phyloP scores from a whole-genome alignment of 2,888 invertebrate genomes.

The Lasioglossum morio region DNA sequence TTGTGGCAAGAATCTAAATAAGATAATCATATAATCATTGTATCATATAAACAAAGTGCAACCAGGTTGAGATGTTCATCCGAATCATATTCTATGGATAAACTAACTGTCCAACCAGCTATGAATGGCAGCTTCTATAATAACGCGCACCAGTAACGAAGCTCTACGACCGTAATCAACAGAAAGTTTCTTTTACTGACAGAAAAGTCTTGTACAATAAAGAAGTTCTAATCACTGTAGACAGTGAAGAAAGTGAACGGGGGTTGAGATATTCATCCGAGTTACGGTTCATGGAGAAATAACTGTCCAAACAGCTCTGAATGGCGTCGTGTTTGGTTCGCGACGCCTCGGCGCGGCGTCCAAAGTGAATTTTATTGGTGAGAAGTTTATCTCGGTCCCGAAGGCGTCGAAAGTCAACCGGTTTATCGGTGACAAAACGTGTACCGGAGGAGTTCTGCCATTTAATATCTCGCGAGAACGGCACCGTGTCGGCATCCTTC shows the following conservation, averaged over 20 bases:
- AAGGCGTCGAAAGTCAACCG: constrained; percentile 40
- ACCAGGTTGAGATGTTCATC: too few species aligned
- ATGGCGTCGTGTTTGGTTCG: background rate
- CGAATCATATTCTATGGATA: too few species aligned
- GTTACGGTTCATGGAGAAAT: background rate
- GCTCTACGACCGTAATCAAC: too few species aligned
- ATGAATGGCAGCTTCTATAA: too few species aligned
- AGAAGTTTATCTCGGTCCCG: constrained; percentile 38
- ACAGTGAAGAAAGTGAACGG: background rate
- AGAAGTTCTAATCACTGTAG: background rate
- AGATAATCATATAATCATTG: too few species aligned
- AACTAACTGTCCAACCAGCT: too few species aligned
- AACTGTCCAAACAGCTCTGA: background rate
- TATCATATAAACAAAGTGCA: too few species aligned
- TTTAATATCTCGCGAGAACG: constrained; percentile 35
- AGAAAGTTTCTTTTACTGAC: too few species aligned
- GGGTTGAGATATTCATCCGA: background rate
- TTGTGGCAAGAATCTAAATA: too few species aligned
- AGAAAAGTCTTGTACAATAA: background rate
- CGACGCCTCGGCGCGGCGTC: background rate
- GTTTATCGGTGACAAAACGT: constrained; percentile 54
- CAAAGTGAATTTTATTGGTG: constrained; percentile 49
- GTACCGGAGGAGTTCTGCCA: constrained; percentile 43
- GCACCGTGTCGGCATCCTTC: background rate
- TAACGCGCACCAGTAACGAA: too few species aligned